Conservation (phyloP, 2,113 vertebrate species). For the Martes martes region DNA sequence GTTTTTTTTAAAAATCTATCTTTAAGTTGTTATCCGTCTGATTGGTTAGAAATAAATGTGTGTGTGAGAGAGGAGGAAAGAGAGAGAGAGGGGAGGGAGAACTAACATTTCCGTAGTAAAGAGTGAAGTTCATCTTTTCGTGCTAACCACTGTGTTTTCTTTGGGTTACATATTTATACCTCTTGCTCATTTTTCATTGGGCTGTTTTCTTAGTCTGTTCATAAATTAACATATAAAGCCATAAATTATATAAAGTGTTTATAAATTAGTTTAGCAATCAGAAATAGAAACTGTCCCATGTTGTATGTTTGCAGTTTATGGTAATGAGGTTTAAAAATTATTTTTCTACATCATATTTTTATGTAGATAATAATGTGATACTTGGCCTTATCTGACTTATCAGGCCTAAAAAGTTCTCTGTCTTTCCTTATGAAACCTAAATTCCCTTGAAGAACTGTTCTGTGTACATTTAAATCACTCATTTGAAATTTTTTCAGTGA, state of each 20-base stretch:
- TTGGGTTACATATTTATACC: background rate
- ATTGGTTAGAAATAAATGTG: background rate
- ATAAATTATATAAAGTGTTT: background rate
- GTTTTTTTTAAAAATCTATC: no score
- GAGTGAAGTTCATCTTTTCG: background rate
- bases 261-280: conserved; percentile 3
- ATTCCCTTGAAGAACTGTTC: background rate
- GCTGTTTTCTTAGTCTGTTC: background rate
- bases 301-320: background rate
- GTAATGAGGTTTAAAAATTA: background rate
- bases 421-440: background rate
- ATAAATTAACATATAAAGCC: conserved; percentile 1
- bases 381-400: background rate
- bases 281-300: background rate
- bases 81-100: background rate
- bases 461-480: background rate
- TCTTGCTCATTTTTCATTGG: background rate
- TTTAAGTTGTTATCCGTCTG: background rate
- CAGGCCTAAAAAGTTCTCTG: background rate
- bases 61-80: background rate
- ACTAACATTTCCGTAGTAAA: background rate
- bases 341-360: background rate
- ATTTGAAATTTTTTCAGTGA: background rate
- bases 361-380: background rate
- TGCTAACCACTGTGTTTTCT: background rate